These are phyloP conservation scores for Halichoerus grypus DNA, from an alignment of 2,113 vertebrate genomes.

Conservation along the genomic window DNA sequence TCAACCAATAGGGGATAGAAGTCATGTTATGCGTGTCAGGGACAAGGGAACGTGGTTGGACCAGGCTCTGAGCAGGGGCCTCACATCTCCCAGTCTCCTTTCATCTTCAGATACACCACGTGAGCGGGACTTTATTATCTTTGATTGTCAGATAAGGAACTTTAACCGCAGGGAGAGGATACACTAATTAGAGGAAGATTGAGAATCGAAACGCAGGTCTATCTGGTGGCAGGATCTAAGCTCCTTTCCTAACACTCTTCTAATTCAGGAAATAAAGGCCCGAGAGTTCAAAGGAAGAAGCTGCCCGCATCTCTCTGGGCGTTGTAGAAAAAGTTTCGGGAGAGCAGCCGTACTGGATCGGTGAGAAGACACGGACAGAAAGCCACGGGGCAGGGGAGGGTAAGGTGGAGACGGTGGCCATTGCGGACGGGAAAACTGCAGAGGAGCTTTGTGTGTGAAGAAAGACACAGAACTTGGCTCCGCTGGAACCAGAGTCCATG, in stretches of 20 bases:
- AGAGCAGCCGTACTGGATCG: neutral
- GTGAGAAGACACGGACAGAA: neutral
- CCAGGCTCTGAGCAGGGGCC: neutral
- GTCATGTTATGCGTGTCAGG: accelerated
- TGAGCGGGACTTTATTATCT: neutral
- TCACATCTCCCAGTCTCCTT: neutral
- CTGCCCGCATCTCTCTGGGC: neutral
- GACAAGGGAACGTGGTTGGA: neutral
- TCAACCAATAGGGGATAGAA: neutral
- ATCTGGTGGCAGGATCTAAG: neutral
- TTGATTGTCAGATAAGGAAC: neutral
- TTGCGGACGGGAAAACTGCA: neutral
- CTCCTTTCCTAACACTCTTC: slow-evolving; percentile 1
- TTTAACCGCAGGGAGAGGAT: neutral
- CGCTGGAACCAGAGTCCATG: neutral
- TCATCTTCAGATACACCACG: neutral
- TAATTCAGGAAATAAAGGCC: neutral
- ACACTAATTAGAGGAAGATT: neutral
- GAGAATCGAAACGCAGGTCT: neutral
- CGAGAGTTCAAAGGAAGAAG: neutral
- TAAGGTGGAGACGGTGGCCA: neutral
- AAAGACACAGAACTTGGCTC: neutral
- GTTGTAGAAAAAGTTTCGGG: neutral
- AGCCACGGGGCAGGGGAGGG: neutral
- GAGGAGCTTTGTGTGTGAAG: neutral